A percentile compares a stretch with the other conserved stretches of the same genome.
Evolutionary conservation across 1,140 invertebrate genomes (phyloP).

Genomic region (Psilanteris sp.): DNA sequence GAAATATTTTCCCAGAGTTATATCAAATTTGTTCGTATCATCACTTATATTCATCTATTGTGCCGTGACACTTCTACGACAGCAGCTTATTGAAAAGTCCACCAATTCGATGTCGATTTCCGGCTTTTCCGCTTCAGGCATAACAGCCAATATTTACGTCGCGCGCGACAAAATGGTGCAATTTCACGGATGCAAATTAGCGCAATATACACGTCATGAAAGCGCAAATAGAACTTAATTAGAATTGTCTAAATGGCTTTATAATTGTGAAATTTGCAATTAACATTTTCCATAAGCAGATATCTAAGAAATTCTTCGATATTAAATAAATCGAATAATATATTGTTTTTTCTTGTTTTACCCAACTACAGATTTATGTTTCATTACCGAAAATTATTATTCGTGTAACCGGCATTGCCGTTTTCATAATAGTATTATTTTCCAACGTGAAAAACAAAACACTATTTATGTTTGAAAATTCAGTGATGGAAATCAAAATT

Average conservation of each 20-base stretch:
- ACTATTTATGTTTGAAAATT: no score
- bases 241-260: not conserved
- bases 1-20: constrained; percentile 1
- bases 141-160: constrained; percentile 40
- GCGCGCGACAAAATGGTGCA: constrained; percentile 11
- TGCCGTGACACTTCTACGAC: constrained; percentile 48
- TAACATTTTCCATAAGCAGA: no score
- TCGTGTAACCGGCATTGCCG: no score
- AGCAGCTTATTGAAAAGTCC: constrained; percentile 56
- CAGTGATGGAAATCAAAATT: no score
- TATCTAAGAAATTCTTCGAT: no score
- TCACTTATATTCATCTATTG: constrained; percentile 51
- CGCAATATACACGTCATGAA: constrained; percentile 2
- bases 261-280: constrained; percentile 8
- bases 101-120: constrained; percentile 56
- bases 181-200: constrained; percentile 17
- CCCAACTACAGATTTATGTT: no score
- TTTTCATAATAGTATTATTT: no score
- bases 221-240: constrained; percentile 7
- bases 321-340: no score
- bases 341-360: no score
- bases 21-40: constrained; percentile 34
- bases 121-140: constrained; percentile 41
- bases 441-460: no score
- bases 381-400: no score